Evolutionary conservation across 2,888 invertebrate species (phyloP).

Genomic region (Acleris cristana): DNA sequence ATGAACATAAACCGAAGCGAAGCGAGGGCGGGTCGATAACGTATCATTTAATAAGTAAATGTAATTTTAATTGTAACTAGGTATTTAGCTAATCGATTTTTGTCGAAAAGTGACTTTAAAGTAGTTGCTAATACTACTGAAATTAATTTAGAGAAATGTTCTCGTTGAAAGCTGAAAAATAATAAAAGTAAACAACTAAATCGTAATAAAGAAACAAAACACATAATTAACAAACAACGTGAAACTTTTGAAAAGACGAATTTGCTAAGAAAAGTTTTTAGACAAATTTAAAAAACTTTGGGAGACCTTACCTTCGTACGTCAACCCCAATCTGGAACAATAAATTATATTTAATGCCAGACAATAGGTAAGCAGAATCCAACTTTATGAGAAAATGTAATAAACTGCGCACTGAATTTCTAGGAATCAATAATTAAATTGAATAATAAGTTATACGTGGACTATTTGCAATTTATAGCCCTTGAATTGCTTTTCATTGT

Average conservation of each 20-base stretch:
- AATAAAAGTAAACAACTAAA: background rate
- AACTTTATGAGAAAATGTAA: background rate
- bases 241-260: background rate
- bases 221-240: constrained; percentile 1
- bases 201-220: constrained; percentile 1
- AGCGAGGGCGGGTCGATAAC: too few relatives aligned
- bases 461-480: constrained; percentile 8
- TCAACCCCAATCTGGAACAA: constrained; percentile 26
- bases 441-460: constrained; percentile 6
- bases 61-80: too few relatives aligned
- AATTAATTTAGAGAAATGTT: too few relatives aligned
- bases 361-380: constrained; percentile 18
- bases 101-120: too few relatives aligned
- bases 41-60: too few relatives aligned
- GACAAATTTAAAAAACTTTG: constrained; percentile 2
- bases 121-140: too few relatives aligned
- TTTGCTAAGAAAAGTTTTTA: background rate
- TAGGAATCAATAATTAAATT: constrained; percentile 17
- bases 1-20: too few relatives aligned
- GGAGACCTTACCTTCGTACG: constrained; percentile 15
- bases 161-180: too few relatives aligned
- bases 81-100: too few relatives aligned
- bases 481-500: constrained; percentile 3
- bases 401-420: constrained; percentile 18
- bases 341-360: constrained; percentile 20